A percentile compares a stretch with the other conserved stretches of the same genome.
phyloP scores from a whole-genome alignment of 2,888 invertebrate species.

The Macrosiphum euphorbiae region DNA sequence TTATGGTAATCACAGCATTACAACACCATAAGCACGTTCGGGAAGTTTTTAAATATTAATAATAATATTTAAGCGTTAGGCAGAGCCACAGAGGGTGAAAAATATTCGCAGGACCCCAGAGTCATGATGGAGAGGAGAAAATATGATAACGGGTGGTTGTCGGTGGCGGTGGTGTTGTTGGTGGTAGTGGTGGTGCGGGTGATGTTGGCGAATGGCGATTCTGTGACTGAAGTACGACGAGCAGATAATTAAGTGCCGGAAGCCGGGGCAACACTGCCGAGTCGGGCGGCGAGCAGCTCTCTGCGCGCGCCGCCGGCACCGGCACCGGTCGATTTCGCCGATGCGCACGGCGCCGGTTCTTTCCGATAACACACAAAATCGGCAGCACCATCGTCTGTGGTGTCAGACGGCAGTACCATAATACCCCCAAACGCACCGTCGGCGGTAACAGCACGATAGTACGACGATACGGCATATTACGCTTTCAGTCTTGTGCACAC shows the following conservation, averaged over 20 bases:
- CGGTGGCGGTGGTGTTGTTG: not conserved
- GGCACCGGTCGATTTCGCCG: constrained; percentile 46
- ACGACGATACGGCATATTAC: not conserved
- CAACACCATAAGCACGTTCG: not conserved
- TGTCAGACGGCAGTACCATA: not conserved
- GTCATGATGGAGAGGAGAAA: not conserved
- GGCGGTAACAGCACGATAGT: not conserved
- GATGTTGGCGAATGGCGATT: too few relatives aligned
- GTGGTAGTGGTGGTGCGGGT: not conserved
- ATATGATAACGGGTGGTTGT: not conserved
- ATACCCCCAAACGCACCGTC: constrained; percentile 34
- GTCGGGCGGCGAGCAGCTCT: not conserved
- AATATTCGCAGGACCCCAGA: not conserved
- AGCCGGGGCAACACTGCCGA: constrained; percentile 41
- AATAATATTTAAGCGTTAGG: not conserved
- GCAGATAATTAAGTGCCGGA: constrained; percentile 1
- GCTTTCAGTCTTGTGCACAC: constrained; percentile 58
- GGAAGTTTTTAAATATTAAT: not conserved
- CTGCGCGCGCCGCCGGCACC: not conserved
- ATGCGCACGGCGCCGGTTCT: constrained; percentile 39
- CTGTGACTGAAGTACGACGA: not conserved
- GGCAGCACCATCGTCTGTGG: not conserved
- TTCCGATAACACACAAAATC: constrained; percentile 28
- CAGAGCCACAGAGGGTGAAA: not conserved
- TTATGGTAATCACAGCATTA: fast-evolving